Conservation (phyloP, 1,140 invertebrate species). For the Elymnias hypermnestra region DNA sequence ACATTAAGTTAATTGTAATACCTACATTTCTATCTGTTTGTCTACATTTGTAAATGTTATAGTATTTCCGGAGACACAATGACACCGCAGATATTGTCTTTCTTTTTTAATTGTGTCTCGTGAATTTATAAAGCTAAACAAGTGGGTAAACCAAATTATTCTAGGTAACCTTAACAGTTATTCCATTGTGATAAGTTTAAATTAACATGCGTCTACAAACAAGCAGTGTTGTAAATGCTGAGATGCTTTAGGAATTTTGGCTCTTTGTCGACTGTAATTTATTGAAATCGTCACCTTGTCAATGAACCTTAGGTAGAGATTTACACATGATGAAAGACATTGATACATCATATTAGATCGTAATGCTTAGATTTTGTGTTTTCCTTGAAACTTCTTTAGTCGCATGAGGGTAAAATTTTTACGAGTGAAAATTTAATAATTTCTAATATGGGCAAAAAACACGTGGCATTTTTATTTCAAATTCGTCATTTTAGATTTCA, state of each 20-base stretch:
- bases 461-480: no score
- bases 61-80: slow-evolving; percentile 28
- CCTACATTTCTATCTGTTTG: slow-evolving; percentile 47
- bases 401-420: no score
- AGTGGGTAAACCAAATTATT: slow-evolving; percentile 54
- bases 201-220: slow-evolving; percentile 46
- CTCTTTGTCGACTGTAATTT: background rate
- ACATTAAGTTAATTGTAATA: slow-evolving; percentile 71
- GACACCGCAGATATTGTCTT: background rate
- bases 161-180: slow-evolving; percentile 56
- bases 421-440: no score
- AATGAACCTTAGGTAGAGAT: no score
- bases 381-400: no score
- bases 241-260: background rate
- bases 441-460: no score
- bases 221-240: slow-evolving; percentile 28
- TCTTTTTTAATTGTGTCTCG: slow-evolving; percentile 23
- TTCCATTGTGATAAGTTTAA: slow-evolving; percentile 69
- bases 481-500: no score
- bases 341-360: no score
- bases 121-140: slow-evolving; percentile 34
- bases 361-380: no score
- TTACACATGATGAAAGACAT: no score
- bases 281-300: no score
- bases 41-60: no score